These are phyloP conservation scores for Ditylenchus weischeri DNA, from an alignment of 2,888 invertebrate species.

Conservation along the genomic window DNA sequence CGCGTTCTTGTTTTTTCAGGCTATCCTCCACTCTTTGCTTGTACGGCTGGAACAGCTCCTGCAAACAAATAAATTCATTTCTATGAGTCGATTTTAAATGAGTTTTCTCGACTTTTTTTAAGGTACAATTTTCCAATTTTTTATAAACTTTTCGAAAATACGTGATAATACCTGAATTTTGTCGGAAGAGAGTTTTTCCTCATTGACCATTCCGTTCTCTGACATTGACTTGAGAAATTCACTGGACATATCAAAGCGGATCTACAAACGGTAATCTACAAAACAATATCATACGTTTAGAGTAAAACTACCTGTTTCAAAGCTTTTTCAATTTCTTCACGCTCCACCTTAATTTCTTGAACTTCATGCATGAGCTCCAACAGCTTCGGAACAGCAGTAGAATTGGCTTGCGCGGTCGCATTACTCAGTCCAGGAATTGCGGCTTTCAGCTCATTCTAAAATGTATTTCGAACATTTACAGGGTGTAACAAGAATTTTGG, in stretches of 20 bases:
- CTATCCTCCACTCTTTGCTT: slow-evolving; percentile 76
- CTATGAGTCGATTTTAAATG: no score
- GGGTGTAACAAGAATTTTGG: no score
- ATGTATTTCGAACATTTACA: neutral
- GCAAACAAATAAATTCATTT: no score
- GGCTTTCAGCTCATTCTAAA: slow-evolving; percentile 67
- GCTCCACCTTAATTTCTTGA: slow-evolving; percentile 68
- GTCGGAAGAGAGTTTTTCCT: slow-evolving; percentile 66
- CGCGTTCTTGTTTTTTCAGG: slow-evolving; percentile 69
- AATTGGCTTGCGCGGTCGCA: slow-evolving; percentile 22
- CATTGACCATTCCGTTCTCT: slow-evolving; percentile 35
- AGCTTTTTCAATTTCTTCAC: slow-evolving; percentile 83
- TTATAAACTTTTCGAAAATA: no score
- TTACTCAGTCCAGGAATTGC: slow-evolving; percentile 67
- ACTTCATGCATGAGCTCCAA: slow-evolving; percentile 73
- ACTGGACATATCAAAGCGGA: slow-evolving; percentile 71
- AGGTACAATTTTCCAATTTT: no score
- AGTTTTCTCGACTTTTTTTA: no score
- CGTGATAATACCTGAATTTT: slow-evolving; percentile 64
- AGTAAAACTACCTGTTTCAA: slow-evolving; percentile 65
- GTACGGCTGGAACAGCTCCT: slow-evolving; percentile 73
- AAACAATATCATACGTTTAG: neutral
- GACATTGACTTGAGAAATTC: slow-evolving; percentile 34
- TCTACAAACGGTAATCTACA: slow-evolving; percentile 8
- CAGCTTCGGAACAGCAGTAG: slow-evolving; percentile 69